phyloP scores from a whole-genome alignment of 2,888 invertebrate genomes.

The Trilocha varians region DNA sequence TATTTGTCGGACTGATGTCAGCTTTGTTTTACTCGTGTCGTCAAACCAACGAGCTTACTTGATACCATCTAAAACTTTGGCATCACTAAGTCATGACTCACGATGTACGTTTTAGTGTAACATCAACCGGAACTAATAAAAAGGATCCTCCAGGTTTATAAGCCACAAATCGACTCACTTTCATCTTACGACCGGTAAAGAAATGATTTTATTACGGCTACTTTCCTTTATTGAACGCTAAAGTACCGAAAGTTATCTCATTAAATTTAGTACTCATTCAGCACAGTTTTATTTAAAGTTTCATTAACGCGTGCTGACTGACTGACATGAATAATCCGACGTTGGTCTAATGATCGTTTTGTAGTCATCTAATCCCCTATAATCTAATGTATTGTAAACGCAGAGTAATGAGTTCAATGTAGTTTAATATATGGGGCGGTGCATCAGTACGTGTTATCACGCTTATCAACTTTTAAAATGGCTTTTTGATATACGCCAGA shows the following conservation, averaged over 20 bases:
- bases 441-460: slow-evolving; percentile 57
- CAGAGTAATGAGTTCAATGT: slow-evolving; percentile 50
- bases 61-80: background rate
- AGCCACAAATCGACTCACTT: background rate
- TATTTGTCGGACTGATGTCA: slow-evolving; percentile 19
- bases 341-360: slow-evolving; percentile 28
- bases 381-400: slow-evolving; percentile 41
- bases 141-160: background rate
- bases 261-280: background rate
- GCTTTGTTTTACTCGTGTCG: slow-evolving; percentile 6
- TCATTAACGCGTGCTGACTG: slow-evolving; percentile 44
- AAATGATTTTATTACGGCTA: slow-evolving; percentile 13
- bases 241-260: background rate
- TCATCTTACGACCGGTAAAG: background rate
- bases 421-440: slow-evolving; percentile 58
- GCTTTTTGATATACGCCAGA: slow-evolving; percentile 59
- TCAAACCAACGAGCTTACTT: background rate
- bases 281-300: slow-evolving; percentile 22
- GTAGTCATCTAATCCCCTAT: slow-evolving; percentile 33
- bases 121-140: background rate
- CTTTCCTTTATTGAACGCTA: slow-evolving; percentile 9
- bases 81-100: background rate
- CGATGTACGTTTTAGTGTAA: background rate
- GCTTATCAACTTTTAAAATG: slow-evolving; percentile 58
- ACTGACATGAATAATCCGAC: slow-evolving; percentile 9